A percentile compares a stretch with the other conserved stretches of the same genome.
These are phyloP conservation scores for Nerophis lumbriciformis DNA, from an alignment of 2,113 vertebrate species.

Conservation along the genomic window DNA sequence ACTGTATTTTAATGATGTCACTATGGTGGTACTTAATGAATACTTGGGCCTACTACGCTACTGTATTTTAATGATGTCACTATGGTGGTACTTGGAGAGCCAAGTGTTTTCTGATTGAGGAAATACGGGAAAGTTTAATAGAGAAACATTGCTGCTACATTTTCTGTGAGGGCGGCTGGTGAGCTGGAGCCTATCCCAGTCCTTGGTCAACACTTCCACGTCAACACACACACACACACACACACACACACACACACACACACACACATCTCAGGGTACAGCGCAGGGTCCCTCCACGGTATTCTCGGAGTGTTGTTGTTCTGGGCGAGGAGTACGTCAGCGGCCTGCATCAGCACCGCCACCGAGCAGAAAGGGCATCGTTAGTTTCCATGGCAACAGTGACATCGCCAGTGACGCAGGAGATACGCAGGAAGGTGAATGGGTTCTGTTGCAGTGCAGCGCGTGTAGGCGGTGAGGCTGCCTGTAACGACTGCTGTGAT, in stretches of 20 bases:
- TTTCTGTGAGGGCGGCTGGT: too few species aligned
- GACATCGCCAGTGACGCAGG: slow-evolving; percentile 68
- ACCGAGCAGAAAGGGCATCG: slow-evolving; percentile 61
- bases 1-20: too few species aligned
- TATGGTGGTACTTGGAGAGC: too few species aligned
- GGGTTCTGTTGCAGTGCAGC: slow-evolving; percentile 46
- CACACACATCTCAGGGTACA: not conserved
- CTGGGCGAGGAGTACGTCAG: slow-evolving; percentile 53
- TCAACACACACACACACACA: too few species aligned
- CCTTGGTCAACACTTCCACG: too few species aligned
- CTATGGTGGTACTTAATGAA: too few species aligned
- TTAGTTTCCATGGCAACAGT: slow-evolving; percentile 72
- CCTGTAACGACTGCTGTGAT: slow-evolving; percentile 4
- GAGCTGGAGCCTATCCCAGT: too few species aligned
- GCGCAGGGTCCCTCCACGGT: not conserved
- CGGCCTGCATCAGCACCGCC: slow-evolving; percentile 68
- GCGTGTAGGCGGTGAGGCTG: slow-evolving; percentile 42
- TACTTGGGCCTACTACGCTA: too few species aligned
- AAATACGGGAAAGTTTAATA: too few species aligned
- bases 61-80: too few species aligned
- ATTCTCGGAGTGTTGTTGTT: slow-evolving; percentile 34
- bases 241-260: not conserved
- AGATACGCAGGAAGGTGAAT: slow-evolving; percentile 49
- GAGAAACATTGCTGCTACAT: too few species aligned
- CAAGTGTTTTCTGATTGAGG: too few species aligned